Base-by-base conservation (phyloP, 1,140 invertebrate species). In the Dreissena polymorpha region DNA sequence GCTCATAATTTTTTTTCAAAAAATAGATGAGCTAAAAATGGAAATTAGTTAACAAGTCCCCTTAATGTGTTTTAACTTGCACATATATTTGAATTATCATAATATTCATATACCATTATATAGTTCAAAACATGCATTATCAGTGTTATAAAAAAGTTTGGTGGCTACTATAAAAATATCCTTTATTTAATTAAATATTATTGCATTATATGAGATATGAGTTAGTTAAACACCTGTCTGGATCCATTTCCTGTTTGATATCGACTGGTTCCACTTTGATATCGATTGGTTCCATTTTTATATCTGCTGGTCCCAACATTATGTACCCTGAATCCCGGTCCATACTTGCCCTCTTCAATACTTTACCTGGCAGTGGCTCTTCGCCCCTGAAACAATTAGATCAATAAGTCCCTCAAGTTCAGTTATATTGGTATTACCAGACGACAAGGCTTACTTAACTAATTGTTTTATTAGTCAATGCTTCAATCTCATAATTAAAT, bases 211-310 rank as follows among this genome's bases (percentile, higher is more conserved):
- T 60, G 3, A 5, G 21, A 10, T 12, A 23, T n/a, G 21, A 12
- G 57, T n/a, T 23, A n/a, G 12, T 60, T 23, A 60, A 3, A 23
- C 39, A 77, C 74, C 74, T 77, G 64, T 77, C 74, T 77, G 74
- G 74, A 68, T 25, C 67, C 27, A 68, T 67, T 60, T 72, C 84
- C 21, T 70, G 57, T 65, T 76, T 53, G 18, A 68, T 85, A 72
- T 67, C 78, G 16, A 69, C 67, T 29, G 64, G 83, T 67, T 85
- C 83, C 8, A 74, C 60, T 57, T 74, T 76, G 49, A 69, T 70
- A 23, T 60, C 57, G 16, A 23, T 60, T n/a, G 75, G 60, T 25
- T 83, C 75, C 13, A 69, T 16, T 63, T 50, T 76, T 16, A 67
- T 57, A 10, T 60, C 21, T 3, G 49, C 69, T 71, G 69, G 77